A percentile compares a stretch with the other conserved stretches of the same genome.
These are phyloP conservation scores for Corapipo altera DNA, from an alignment of 2,113 vertebrate genomes.

Conservation along the genomic window DNA sequence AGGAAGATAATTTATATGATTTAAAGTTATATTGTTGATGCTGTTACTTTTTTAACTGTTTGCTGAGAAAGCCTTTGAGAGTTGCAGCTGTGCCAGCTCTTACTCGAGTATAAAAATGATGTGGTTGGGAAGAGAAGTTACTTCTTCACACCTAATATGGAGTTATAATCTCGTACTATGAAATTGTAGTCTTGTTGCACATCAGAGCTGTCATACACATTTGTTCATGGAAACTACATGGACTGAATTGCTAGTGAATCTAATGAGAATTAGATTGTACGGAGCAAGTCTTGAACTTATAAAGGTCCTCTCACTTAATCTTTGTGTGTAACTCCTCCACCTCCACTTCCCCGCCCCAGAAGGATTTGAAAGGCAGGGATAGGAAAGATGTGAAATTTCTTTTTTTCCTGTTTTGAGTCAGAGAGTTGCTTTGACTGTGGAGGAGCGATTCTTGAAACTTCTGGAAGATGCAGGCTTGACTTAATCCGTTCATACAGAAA, in stretches of 20 bases:
- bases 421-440: neutral
- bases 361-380: neutral
- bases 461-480: neutral
- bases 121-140: neutral
- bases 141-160: neutral
- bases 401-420: neutral
- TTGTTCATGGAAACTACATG: neutral
- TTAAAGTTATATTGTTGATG: neutral
- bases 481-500: neutral
- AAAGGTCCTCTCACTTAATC: neutral
- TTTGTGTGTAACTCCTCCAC: neutral
- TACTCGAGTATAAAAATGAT: neutral
- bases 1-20: neutral
- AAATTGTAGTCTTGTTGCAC: neutral
- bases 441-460: neutral
- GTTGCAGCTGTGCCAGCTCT: neutral
- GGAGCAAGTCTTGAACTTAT: neutral
- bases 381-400: neutral
- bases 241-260: neutral
- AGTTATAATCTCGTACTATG: neutral
- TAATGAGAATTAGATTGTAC: neutral
- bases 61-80: neutral
- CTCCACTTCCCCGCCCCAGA: rapidly evolving
- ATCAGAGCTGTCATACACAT: rapidly evolving
- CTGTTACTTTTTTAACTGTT: neutral